Evolutionary conservation across 2,888 invertebrate species (phyloP).

Genomic region (Drosophila suboccidentalis): DNA sequence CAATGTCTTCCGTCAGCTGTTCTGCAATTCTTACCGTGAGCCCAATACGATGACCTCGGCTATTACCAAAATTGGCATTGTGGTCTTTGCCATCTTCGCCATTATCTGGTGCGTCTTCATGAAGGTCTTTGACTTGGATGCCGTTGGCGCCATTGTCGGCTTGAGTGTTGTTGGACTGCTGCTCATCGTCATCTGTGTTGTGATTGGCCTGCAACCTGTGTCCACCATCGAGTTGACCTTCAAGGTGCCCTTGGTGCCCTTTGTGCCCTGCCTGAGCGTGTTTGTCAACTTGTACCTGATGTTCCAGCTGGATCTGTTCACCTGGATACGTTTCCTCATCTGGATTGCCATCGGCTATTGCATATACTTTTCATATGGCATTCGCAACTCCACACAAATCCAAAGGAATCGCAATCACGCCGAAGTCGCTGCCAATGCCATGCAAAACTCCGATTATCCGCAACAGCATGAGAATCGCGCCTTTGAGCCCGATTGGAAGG

Average conservation of each 20-base stretch:
- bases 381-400: constrained; percentile 90
- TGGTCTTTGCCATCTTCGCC: constrained; percentile 87
- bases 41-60: constrained; percentile 89
- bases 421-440: constrained; percentile 58
- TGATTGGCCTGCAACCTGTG: constrained; percentile 90
- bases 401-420: constrained; percentile 82
- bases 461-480: constrained; percentile 76
- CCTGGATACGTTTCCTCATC: constrained; percentile 95
- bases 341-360: constrained; percentile 94
- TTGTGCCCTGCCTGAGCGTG: constrained; percentile 93
- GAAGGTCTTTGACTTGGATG: constrained; percentile 57
- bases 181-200: constrained; percentile 87
- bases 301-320: constrained; percentile 93
- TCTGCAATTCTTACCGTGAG: constrained; percentile 89
- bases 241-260: constrained; percentile 94
- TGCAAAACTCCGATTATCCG: constrained; percentile 30
- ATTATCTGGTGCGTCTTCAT: constrained; percentile 80
- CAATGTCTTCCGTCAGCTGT: constrained; percentile 86
- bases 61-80: constrained; percentile 89
- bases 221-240: constrained; percentile 89
- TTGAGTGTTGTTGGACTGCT: constrained; percentile 86
- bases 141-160: constrained; percentile 84
- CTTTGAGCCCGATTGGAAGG: constrained; percentile 82
- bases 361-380: constrained; percentile 95
- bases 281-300: constrained; percentile 96